Base-by-base conservation (phyloP, 2,797 vertebrate genomes). In the Pipistrellus pipistrellus region DNA sequence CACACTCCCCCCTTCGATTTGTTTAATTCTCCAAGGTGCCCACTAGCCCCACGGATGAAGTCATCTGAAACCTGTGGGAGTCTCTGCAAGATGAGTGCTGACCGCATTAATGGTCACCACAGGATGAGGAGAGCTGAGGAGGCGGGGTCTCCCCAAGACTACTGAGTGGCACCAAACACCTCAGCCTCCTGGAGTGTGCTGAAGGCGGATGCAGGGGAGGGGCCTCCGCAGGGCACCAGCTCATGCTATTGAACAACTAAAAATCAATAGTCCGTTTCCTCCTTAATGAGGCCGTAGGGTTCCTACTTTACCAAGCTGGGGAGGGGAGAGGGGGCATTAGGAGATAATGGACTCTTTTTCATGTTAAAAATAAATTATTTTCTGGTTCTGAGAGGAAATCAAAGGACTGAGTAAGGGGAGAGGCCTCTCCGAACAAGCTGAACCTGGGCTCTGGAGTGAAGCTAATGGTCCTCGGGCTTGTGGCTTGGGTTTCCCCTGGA, bases 61-160 rank as follows among this genome's bases (percentile, higher is more conserved):
- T 15, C 27, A 20, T 59, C 23, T 53, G 35, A 80, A 20, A 32
- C 11, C 4, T 6, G 27, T 51, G n/a, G 15, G 13, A 0, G 11
- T 4, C 17, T 27, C 2, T 38, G 23, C 20, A 25, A 59, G 48
- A 11, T 18, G n/a, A 2, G 10, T 2, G 8, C 69, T 35, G 44
- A 23, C 14, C 1, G 9, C 8, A 0, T 12, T 18, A 12, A 0
- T 4, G 1, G 15, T 9, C 32, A 71, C 12, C n/a, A 15, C 0
- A 15, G 83, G 8, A 14, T 12, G 53, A 38, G 53, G 15, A 3
- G 27, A 17, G 15, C 17, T 12, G 53, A 38, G 38, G 51, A 76
- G 12, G 23, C 0, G 13, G 18, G 57, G 18, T 25, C 30, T 84
- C 35, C 8, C 8, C 2, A 12, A 78, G 44, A 66, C 23, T n/a